A percentile compares a stretch with the other conserved stretches of the same genome.
Conservation (phyloP, 37 sponge, comb jelly and placozoan genomes). For the Spongilla lacustris region DNA sequence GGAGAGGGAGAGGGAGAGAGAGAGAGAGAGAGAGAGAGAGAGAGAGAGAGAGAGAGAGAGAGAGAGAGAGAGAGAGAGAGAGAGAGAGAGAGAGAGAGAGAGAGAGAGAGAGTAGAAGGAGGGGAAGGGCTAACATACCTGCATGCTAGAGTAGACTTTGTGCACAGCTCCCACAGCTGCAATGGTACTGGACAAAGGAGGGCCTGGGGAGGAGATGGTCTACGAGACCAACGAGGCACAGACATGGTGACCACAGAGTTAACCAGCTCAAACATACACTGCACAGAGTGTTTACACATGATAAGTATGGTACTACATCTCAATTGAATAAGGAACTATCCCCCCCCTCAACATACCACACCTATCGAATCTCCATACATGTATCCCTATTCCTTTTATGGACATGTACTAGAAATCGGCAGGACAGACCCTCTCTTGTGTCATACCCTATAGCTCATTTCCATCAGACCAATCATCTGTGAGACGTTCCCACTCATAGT, state of each 20-base stretch:
- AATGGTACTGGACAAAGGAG: constrained; percentile 46
- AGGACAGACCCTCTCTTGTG: too few relatives aligned
- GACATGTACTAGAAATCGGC: background rate
- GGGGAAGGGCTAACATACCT: constrained; percentile 17
- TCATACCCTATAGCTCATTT: constrained; percentile 62
- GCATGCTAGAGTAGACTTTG: constrained; percentile 66
- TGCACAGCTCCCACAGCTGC: constrained; percentile 55
- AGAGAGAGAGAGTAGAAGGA: background rate
- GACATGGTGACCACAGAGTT: too few relatives aligned
- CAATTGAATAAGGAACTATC: too few relatives aligned
- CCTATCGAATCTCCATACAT: too few relatives aligned
- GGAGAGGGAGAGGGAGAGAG: constrained; percentile 31
- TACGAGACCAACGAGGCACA: background rate
- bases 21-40: constrained; percentile 23
- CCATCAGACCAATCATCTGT: constrained; percentile 72
- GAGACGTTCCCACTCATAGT: constrained; percentile 94
- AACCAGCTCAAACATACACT: too few relatives aligned
- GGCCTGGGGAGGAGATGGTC: background rate
- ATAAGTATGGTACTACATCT: too few relatives aligned
- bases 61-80: too few relatives aligned
- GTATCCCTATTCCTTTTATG: background rate
- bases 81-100: background rate
- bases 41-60: background rate
- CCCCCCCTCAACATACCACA: too few relatives aligned
- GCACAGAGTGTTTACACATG: too few relatives aligned